Percentiles rank a stretch among this genome's conserved stretches.
Conservation (phyloP, 23 tunicate species). For the Styela clava region DNA sequence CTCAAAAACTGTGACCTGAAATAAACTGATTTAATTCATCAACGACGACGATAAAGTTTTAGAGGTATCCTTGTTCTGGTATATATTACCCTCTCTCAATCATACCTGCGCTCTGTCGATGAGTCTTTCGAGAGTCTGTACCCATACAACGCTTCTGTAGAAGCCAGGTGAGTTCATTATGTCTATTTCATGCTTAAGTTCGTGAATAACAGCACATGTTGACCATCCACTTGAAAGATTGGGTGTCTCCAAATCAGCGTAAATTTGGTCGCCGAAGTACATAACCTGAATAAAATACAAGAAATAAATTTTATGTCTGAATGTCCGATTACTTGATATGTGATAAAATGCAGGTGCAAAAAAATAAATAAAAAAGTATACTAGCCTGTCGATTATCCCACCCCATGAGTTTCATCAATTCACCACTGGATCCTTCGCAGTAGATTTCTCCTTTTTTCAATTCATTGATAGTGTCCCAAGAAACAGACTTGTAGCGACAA, state of each 20-base stretch:
- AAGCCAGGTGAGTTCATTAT: constrained; percentile 55
- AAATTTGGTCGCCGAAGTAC: constrained; percentile 95
- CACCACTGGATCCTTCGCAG: constrained; percentile 79
- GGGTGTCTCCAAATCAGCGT: constrained; percentile 73
- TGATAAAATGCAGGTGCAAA: neutral
- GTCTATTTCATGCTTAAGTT: constrained; percentile 71
- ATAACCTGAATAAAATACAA: constrained; percentile 36
- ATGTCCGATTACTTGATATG: no score
- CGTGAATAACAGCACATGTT: constrained; percentile 96
- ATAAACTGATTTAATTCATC: no score
- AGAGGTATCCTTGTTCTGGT: no score
- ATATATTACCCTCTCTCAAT: no score
- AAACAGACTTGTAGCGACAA: neutral
- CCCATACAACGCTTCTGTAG: constrained; percentile 54
- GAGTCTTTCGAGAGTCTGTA: constrained; percentile 70
- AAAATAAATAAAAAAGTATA: neutral
- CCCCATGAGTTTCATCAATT: constrained; percentile 64
- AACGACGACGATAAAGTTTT: no score
- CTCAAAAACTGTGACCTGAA: no score
- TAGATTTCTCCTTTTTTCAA: constrained; percentile 76
- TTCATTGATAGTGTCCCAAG: constrained; percentile 47
- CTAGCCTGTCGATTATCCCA: constrained; percentile 64
- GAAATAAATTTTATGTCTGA: no score
- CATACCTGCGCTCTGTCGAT: constrained; percentile 89
- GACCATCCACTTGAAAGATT: constrained; percentile 82